Percentiles rank a stretch among this genome's conserved stretches.
Evolutionary conservation across 2,797 vertebrate species (phyloP).

Genomic region (Acanthornis magna): DNA sequence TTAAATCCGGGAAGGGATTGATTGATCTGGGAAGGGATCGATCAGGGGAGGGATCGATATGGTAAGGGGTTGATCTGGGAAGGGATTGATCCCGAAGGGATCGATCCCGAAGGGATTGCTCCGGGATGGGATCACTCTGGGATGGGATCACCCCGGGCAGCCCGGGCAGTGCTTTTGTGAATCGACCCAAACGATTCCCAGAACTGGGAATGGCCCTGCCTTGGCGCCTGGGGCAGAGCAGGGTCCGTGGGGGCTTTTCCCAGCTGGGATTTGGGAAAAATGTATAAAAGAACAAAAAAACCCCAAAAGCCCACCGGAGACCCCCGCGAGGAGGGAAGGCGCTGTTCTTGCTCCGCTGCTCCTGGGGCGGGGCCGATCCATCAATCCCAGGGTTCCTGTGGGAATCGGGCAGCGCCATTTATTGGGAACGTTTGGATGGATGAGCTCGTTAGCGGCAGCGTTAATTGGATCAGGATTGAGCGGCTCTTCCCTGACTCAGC

Average conservation of each 20-base stretch:
- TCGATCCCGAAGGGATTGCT: no score
- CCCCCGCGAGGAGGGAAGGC: background rate
- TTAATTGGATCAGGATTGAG: background rate
- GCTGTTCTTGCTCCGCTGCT: background rate
- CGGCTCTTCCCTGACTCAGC: background rate
- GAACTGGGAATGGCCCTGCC: background rate
- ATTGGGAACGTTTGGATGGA: background rate
- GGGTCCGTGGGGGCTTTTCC: rapidly evolving
- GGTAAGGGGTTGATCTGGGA: no score
- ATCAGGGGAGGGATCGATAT: no score
- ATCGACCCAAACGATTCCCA: background rate
- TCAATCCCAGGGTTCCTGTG: background rate
- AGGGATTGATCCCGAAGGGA: background rate
- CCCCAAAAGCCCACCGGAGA: no score
- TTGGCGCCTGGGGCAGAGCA: background rate
- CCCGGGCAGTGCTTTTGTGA: background rate
- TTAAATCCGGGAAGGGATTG: no score
- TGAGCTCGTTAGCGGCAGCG: background rate
- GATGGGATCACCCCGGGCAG: background rate
- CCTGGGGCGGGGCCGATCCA: rapidly evolving
- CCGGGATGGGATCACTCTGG: background rate
- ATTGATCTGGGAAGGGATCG: no score
- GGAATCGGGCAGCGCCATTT: background rate
- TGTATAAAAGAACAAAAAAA: no score
- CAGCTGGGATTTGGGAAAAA: background rate